Conservation (phyloP, 2,113 vertebrate species). For the Scytalopus superciliaris region DNA sequence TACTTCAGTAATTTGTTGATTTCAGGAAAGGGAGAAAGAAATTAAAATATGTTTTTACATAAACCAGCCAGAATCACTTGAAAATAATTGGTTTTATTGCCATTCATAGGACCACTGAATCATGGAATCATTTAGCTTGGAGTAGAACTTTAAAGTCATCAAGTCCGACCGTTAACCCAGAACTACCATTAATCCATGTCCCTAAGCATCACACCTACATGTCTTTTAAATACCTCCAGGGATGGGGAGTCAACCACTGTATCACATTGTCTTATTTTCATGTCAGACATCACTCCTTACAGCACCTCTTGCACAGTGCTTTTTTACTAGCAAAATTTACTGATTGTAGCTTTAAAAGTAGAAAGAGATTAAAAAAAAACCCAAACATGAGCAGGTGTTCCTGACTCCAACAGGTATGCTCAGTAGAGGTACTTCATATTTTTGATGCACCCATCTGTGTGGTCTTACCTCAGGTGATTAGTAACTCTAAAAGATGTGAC, state of each 20-base stretch:
- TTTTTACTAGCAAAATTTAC: background rate
- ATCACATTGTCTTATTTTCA: background rate
- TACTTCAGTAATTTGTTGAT: too few species aligned
- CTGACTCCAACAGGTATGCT: background rate
- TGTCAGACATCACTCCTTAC: background rate
- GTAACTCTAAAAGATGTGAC: constrained; percentile 53
- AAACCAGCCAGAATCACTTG: background rate
- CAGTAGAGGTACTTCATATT: background rate
- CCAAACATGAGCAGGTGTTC: constrained; percentile 37
- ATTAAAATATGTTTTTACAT: background rate
- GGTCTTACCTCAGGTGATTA: constrained; percentile 23
- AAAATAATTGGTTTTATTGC: background rate
- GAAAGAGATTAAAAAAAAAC: background rate
- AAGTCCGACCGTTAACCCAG: background rate
- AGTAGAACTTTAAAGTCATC: background rate
- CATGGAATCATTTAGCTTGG: background rate
- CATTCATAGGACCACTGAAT: background rate
- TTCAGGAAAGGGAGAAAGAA: too few species aligned
- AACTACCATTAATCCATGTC: background rate
- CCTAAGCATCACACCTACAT: background rate
- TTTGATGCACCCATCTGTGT: background rate
- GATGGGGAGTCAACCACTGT: background rate
- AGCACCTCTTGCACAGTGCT: background rate
- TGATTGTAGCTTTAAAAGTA: background rate
- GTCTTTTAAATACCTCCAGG: background rate